A percentile compares a stretch with the other conserved stretches of the same genome.
These are phyloP conservation scores for Norana najaformis DNA, from an alignment of 2,888 invertebrate species.

Conservation along the genomic window DNA sequence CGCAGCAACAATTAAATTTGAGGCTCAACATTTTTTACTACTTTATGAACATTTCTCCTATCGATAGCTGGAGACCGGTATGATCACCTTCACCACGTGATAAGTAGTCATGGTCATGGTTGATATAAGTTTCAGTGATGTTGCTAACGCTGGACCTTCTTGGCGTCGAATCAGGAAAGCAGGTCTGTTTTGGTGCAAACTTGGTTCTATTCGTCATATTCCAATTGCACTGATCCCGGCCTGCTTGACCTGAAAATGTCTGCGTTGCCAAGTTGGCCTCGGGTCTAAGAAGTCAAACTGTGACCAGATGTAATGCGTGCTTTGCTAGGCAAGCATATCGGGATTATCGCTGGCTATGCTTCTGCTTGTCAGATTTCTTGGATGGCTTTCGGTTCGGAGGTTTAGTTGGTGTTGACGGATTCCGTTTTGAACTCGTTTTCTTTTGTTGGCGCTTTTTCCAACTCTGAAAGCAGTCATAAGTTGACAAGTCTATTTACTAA, in stretches of 20 bases:
- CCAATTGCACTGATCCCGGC: constrained; percentile 26
- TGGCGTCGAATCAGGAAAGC: background rate
- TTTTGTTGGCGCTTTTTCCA: background rate
- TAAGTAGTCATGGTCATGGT: too few relatives aligned
- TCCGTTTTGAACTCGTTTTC: background rate
- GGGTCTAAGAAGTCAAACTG: background rate
- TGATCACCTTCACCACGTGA: too few relatives aligned
- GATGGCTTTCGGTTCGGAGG: constrained; percentile 3
- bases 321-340: constrained; percentile 8
- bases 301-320: background rate
- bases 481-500: background rate
- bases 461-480: background rate
- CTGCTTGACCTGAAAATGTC: constrained; percentile 18
- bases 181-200: constrained; percentile 14
- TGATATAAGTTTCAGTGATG: background rate
- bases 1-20: too few relatives aligned
- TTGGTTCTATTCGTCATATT: background rate
- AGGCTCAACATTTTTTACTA: too few relatives aligned
- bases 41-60: too few relatives aligned
- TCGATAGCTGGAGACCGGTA: too few relatives aligned
- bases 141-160: background rate
- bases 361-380: background rate
- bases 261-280: background rate
- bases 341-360: background rate
- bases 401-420: background rate